Base-by-base conservation (phyloP, 1,140 invertebrate genomes). In the Chironomus striatipennis region DNA sequence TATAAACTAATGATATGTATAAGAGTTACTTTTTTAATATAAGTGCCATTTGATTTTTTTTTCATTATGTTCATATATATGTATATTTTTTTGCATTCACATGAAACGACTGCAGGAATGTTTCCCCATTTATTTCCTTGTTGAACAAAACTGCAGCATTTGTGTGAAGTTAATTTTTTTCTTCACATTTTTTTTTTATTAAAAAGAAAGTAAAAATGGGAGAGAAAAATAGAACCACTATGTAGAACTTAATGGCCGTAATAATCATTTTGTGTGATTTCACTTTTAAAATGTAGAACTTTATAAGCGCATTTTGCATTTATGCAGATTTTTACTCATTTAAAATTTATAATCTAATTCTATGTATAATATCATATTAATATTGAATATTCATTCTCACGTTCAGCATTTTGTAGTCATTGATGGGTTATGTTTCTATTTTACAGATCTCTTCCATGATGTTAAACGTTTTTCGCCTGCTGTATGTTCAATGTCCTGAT, bases 381-480 rank as follows among this genome's bases (percentile, higher is more conserved):
- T 34, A 34, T 34, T 34, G 2, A 34, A 34, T 34, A 34, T 34
- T 34, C 24, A 34, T 34, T 34, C 24, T 34, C 24, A 34, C 24
- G 24, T 34, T 34, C 24, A 34, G 24, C 24, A 34, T 34, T 34
- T n/a, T n/a, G 47, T 15, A 57, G 47, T 57, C 47, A n/a, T 57
- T n/a, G 8, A 57, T 57, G 47, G 47, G 12, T n/a, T n/a, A 57
- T 79, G 24, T 21, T 20, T 70, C 65, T 87, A 87, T 76, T 87
- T 86, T 78, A 87, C 83, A 74, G 84, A 79, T 75, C 82, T 78
- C 67, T 83, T 83, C 80, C 84, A 87, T 4, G 82, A 87, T 5
- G 90, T 91, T 76, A 92, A 88, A 74, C 91, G 85, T 78, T 92
- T 93, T 77, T 93, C 91, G 4, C 91, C 91, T 70, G 90, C 89